Evolutionary conservation across 1,140 invertebrate genomes (phyloP).

Genomic region (Holcopasites calliopsidis): DNA sequence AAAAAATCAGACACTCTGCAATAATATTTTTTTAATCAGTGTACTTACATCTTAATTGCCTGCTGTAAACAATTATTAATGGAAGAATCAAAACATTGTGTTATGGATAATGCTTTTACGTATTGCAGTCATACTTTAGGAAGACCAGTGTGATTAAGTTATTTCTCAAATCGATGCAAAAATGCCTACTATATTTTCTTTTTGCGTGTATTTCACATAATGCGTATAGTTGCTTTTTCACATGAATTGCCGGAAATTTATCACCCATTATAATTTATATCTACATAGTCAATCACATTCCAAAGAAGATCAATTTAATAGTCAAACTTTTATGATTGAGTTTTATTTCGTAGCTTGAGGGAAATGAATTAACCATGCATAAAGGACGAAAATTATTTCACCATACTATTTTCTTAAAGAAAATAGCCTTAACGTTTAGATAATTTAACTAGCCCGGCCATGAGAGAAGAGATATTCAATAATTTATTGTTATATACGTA

Average conservation of each 20-base stretch:
- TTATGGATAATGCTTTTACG: conserved; percentile 59
- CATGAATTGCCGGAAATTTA: conserved; percentile 30
- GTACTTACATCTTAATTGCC: conserved; percentile 39
- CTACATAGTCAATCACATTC: conserved; percentile 27
- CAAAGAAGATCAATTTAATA: conserved; percentile 26
- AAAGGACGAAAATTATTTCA: conserved; percentile 24
- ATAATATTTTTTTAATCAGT: conserved; percentile 26
- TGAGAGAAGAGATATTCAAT: conserved; percentile 49
- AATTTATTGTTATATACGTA: conserved; percentile 54
- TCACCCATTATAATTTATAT: conserved; percentile 6
- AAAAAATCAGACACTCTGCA: not conserved
- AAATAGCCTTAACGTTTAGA: conserved; percentile 37
- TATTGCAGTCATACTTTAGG: conserved; percentile 49
- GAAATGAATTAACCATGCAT: conserved; percentile 5
- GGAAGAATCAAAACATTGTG: conserved; percentile 41
- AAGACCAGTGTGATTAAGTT: conserved; percentile 20
- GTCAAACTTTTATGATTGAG: conserved; percentile 5
- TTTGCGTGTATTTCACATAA: conserved; percentile 2
- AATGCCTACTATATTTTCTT: conserved; percentile 24
- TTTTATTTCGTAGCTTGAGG: not conserved
- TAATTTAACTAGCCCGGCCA: conserved; percentile 29
- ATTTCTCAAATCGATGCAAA: conserved; percentile 28
- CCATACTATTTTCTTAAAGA: conserved; percentile 34
- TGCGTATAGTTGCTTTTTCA: conserved; percentile 29
- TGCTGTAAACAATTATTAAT: conserved; percentile 59